Evolutionary conservation across 2,113 vertebrate genomes (phyloP), one percentile per base, ranked within the genome.

Genomic region (Larimichthys crocea): DNA sequence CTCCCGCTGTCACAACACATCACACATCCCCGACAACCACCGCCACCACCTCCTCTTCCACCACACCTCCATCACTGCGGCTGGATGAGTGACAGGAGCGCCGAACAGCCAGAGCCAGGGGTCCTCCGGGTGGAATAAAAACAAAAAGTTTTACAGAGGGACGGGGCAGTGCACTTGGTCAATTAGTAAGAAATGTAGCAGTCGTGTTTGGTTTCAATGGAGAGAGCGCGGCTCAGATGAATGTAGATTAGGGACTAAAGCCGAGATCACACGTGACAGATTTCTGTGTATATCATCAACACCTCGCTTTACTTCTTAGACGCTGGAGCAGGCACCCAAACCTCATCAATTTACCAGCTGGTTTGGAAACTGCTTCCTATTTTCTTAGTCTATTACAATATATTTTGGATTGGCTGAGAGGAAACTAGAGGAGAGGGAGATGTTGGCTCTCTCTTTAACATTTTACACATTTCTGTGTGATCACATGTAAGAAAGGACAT

Each of bases 1-100:
- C 93, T 86, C 91, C 91, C 93, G 80, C 93, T 96, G 96, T 96
- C 96, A 96, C 91, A 95, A 94, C 91, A 91, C 89, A 96, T 96
- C 95, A 95, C 79, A 29, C 86, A 81, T 89, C 88, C 79, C 89
- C 89, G 70, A 70, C 83, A 76, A 84, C 84, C 84, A 86, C 68
- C 82, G 14, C 85, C 90, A 69, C 83, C 83, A 61, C 82, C 85
- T 83, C 82, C 74, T 89, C 83, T 74, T 65, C 79, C 60, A 78
- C 88, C 84, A 87, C 91, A 88, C 89, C 92, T 89, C 90, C 83
- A 74, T 91, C 90, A 84, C 65, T 63, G 61, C 0, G 59, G 85
- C 73, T 9, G 84, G 74, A 66, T 86, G 87, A 86, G 79, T 89
- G 91, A 92, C 92, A 80, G 84, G 19, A n/a, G 46, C 9, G 10